Percentiles rank a stretch among this genome's conserved stretches.
Evolutionary conservation across 1,140 invertebrate species (phyloP).

Genomic region (Vanessa atalanta): DNA sequence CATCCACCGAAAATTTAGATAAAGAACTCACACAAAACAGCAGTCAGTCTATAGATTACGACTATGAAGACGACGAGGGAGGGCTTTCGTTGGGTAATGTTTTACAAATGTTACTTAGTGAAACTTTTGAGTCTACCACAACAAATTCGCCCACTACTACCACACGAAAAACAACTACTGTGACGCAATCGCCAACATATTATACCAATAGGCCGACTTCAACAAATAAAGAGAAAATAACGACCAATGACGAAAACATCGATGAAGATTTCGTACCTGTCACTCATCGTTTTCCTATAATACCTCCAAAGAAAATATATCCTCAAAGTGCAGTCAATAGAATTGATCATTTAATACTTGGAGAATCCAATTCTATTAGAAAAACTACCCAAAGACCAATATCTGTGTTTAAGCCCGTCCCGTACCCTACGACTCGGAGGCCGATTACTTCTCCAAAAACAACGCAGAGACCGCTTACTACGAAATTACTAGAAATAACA

Average conservation of each 20-base stretch:
- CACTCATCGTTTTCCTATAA: slow-evolving; percentile 51
- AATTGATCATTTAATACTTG: slow-evolving; percentile 71
- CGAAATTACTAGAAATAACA: slow-evolving; percentile 45
- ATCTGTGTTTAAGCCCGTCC: slow-evolving; percentile 38
- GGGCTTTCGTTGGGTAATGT: slow-evolving; percentile 83
- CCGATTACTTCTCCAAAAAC: slow-evolving; percentile 40
- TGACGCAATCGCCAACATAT: slow-evolving; percentile 27
- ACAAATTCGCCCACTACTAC: slow-evolving; percentile 37
- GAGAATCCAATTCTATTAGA: slow-evolving; percentile 68
- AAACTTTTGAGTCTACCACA: slow-evolving; percentile 68
- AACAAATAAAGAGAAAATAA: slow-evolving; percentile 17
- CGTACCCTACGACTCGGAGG: slow-evolving; percentile 32
- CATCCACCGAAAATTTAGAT: slow-evolving; percentile 11
- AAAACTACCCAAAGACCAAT: slow-evolving; percentile 46
- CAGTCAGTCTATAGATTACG: slow-evolving; percentile 52
- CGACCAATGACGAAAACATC: neutral
- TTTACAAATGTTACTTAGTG: slow-evolving; percentile 80
- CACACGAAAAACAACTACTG: slow-evolving; percentile 41
- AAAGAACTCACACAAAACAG: slow-evolving; percentile 23
- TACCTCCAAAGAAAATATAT: slow-evolving; percentile 50
- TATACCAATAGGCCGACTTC: slow-evolving; percentile 34
- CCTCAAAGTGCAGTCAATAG: slow-evolving; percentile 55
- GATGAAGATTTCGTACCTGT: slow-evolving; percentile 49
- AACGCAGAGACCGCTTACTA: slow-evolving; percentile 40
- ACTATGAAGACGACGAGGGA: slow-evolving; percentile 74